These are phyloP conservation scores for Asbolus verrucosus DNA, from an alignment of 1,140 invertebrate species.

Conservation along the genomic window DNA sequence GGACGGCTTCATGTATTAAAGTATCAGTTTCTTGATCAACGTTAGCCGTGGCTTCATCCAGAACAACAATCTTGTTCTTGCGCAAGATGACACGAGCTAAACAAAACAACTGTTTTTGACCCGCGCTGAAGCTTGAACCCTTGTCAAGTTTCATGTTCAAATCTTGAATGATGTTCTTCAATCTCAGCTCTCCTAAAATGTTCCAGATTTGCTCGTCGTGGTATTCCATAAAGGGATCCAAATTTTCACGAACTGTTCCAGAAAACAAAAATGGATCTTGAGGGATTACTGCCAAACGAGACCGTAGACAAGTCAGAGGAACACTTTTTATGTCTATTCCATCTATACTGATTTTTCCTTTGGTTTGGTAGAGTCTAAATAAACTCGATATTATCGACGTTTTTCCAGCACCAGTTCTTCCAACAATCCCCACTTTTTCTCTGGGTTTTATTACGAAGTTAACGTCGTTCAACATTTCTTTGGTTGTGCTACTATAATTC, in stretches of 20 bases:
- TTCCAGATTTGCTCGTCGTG: slow-evolving; percentile 65
- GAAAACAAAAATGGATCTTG: slow-evolving; percentile 73
- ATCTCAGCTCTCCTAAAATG: slow-evolving; percentile 60
- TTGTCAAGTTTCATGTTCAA: slow-evolving; percentile 70
- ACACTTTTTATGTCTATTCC: slow-evolving; percentile 71
- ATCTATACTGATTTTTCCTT: slow-evolving; percentile 76
- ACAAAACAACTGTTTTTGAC: slow-evolving; percentile 84
- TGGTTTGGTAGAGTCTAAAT: slow-evolving; percentile 75
- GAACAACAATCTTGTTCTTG: slow-evolving; percentile 80
- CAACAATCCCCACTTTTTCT: slow-evolving; percentile 68
- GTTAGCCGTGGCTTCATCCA: slow-evolving; percentile 82
- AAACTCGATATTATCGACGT: slow-evolving; percentile 80
- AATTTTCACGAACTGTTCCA: slow-evolving; percentile 69
- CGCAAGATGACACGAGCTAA: slow-evolving; percentile 80
- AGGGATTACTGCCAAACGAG: slow-evolving; percentile 75
- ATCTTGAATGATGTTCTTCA: slow-evolving; percentile 53
- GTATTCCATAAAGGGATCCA: slow-evolving; percentile 70
- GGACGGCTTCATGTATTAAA: slow-evolving; percentile 76
- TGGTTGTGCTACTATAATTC: slow-evolving; percentile 76
- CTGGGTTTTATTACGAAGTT: slow-evolving; percentile 71
- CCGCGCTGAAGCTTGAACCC: slow-evolving; percentile 81
- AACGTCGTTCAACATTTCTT: slow-evolving; percentile 76
- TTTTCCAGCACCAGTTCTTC: slow-evolving; percentile 73
- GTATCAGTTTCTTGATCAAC: slow-evolving; percentile 78
- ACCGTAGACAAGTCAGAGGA: slow-evolving; percentile 70